phyloP scores from a whole-genome alignment of 2,113 vertebrate genomes.

The Dicrurus megarhynchus region DNA sequence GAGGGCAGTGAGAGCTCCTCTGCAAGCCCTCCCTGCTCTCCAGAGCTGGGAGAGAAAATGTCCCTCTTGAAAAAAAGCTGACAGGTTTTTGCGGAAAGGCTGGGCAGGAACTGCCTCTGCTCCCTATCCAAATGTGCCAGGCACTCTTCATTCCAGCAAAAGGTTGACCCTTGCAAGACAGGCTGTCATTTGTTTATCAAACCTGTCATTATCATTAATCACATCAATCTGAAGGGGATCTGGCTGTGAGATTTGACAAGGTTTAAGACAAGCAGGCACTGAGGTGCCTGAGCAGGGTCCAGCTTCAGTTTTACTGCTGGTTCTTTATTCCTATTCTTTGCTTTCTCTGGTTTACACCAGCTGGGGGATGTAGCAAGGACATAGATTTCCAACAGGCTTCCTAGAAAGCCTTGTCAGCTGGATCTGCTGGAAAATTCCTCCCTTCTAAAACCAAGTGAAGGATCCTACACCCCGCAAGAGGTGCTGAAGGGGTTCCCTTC shows the following conservation, averaged over 20 bases:
- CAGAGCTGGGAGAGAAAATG: neutral
- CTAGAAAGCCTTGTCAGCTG: neutral
- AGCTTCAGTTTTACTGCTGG: neutral
- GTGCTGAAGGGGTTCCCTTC: neutral
- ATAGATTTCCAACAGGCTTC: neutral
- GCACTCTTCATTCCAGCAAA: neutral
- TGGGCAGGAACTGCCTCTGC: neutral
- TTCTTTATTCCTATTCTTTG: neutral
- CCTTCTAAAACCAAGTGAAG: neutral
- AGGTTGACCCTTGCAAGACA: neutral
- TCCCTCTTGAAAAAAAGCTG: neutral
- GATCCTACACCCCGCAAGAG: neutral
- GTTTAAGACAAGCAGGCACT: neutral
- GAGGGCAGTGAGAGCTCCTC: neutral
- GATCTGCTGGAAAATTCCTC: neutral
- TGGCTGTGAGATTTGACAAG: neutral
- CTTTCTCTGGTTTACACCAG: neutral
- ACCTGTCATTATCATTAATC: neutral
- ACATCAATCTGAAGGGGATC: neutral
- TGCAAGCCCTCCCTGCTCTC: neutral
- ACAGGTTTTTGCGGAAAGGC: neutral
- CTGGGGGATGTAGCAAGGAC: neutral
- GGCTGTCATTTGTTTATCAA: slow-evolving; percentile 13
- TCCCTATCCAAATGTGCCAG: neutral
- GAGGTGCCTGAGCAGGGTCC: neutral